A percentile compares a stretch with the other conserved stretches of the same genome.
phyloP scores from a whole-genome alignment of 1,140 invertebrate species.

The Lucilia sericata region DNA sequence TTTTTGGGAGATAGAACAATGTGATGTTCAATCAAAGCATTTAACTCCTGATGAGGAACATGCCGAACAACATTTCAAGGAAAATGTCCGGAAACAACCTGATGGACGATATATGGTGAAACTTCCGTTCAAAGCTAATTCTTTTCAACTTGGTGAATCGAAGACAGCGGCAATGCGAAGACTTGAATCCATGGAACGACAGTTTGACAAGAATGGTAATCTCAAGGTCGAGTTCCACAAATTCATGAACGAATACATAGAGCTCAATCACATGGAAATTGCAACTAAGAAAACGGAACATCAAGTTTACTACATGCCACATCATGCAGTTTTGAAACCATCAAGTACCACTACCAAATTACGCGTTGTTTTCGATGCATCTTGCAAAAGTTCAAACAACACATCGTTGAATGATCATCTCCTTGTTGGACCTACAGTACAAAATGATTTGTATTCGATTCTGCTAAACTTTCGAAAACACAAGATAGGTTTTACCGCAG shows the following conservation, averaged over 20 bases:
- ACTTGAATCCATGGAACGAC: conserved; percentile 19
- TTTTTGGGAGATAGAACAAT: conserved; percentile 44
- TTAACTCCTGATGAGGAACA: conserved; percentile 14
- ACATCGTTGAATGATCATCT: conserved; percentile 61
- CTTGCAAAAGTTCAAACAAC: conserved; percentile 47
- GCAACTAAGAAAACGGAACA: neutral
- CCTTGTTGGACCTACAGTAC: conserved; percentile 58
- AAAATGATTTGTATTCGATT: conserved; percentile 48
- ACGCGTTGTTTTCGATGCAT: no score
- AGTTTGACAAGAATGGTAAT: neutral
- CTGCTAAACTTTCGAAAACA: no score
- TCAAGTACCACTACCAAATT: conserved; percentile 58
- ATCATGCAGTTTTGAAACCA: conserved; percentile 60
- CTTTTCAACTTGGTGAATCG: conserved; percentile 21
- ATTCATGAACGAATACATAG: conserved; percentile 47
- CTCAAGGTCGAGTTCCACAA: conserved; percentile 8
- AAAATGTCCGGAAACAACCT: neutral
- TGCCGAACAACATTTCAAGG: conserved; percentile 22
- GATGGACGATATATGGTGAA: neutral
- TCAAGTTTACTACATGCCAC: conserved; percentile 50
- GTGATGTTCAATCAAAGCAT: conserved; percentile 4
- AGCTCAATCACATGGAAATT: conserved; percentile 44
- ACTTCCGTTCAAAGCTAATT: conserved; percentile 1
- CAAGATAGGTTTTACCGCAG: conserved; percentile 21
- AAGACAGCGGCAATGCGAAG: neutral